phyloP scores from a whole-genome alignment of 2,113 vertebrate genomes.

The Eupsittula cactorum region DNA sequence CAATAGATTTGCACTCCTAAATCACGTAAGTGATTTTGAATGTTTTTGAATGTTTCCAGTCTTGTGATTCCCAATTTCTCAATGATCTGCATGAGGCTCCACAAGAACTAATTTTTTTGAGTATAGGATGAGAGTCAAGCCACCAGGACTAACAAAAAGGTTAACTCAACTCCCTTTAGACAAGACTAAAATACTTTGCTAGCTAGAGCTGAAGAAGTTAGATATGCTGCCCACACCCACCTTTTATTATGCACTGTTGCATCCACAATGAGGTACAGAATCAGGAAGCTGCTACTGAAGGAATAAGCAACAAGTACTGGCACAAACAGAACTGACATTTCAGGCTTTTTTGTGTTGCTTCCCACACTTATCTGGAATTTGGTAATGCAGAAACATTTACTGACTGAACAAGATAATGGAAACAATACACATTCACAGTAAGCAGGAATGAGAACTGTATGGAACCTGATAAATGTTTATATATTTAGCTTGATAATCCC shows the following conservation, averaged over 20 bases:
- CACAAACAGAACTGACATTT: background rate
- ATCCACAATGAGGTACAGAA: background rate
- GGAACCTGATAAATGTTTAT: background rate
- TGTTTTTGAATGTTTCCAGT: background rate
- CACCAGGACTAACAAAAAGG: background rate
- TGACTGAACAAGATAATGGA: background rate
- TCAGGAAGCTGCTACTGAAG: background rate
- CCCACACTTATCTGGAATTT: background rate
- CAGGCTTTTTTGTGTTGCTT: background rate
- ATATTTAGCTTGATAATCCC: background rate
- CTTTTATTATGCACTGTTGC: background rate
- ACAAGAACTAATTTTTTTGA: background rate
- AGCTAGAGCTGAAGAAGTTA: background rate
- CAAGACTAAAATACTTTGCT: background rate
- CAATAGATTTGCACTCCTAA: background rate
- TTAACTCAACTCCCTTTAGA: background rate
- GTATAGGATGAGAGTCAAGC: background rate
- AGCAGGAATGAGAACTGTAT: background rate
- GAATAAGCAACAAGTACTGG: background rate
- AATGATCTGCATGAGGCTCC: background rate
- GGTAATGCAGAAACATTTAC: background rate
- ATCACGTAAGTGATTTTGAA: background rate
- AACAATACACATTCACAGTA: background rate
- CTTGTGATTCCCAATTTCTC: background rate
- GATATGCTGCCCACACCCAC: background rate